Conservation (phyloP, 2,113 vertebrate species). For the Sylvilagus bachmani region DNA sequence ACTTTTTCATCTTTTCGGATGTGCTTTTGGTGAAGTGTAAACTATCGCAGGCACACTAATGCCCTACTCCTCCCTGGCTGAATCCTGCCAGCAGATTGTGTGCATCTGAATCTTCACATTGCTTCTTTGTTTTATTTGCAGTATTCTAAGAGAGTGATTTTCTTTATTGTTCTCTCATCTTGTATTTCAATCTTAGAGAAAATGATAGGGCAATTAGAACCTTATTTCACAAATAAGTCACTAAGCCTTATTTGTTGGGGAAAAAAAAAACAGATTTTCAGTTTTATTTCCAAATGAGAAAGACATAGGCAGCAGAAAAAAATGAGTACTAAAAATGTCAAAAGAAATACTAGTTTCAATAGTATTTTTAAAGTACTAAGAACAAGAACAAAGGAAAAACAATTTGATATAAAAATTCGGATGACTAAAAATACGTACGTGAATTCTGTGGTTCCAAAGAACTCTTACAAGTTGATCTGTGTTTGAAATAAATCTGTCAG, state of each 20-base stretch:
- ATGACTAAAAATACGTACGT: slow-evolving; percentile 35
- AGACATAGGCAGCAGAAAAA: slow-evolving; percentile 10
- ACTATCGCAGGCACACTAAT: neutral
- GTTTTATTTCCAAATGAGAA: slow-evolving; percentile 34
- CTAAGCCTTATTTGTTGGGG: neutral
- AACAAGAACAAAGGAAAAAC: slow-evolving; percentile 30
- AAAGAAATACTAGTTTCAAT: slow-evolving; percentile 12
- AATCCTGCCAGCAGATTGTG: neutral
- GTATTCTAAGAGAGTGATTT: neutral
- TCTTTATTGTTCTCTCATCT: slow-evolving; percentile 48
- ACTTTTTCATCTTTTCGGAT: neutral
- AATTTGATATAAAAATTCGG: slow-evolving; percentile 26
- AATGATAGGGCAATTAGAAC: slow-evolving; percentile 49
- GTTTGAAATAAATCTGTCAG: slow-evolving; percentile 37
- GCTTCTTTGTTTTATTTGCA: neutral
- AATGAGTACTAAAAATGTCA: slow-evolving; percentile 29
- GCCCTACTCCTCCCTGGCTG: rapidly evolving
- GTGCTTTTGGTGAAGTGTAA: neutral
- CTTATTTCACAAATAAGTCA: slow-evolving; percentile 56
- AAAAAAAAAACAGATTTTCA: neutral
- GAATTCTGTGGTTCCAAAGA: neutral
- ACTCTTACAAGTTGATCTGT: neutral
- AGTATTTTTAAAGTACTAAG: slow-evolving; percentile 31
- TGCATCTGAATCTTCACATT: neutral
- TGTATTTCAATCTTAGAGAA: slow-evolving; percentile 61